phyloP scores from a whole-genome alignment of 1,140 invertebrate species.

The Drosophila murphyi region DNA sequence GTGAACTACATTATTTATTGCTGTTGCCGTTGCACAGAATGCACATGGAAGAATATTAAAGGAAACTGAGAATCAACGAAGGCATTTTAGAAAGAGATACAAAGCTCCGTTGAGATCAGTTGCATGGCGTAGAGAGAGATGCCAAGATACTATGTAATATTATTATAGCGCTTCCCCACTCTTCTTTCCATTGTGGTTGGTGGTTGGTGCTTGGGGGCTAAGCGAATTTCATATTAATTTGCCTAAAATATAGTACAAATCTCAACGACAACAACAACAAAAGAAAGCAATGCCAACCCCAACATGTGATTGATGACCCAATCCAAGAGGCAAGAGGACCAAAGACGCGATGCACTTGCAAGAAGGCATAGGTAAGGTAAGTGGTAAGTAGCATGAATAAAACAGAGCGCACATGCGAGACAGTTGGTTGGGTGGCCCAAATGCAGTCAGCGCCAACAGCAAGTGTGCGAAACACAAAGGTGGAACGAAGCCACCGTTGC shows the following conservation, averaged over 20 bases:
- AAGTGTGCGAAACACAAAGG: slow-evolving; percentile 10
- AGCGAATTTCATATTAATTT: slow-evolving; percentile 56
- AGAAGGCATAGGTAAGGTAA: neutral
- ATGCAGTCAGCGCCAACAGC: slow-evolving; percentile 17
- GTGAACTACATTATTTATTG: neutral
- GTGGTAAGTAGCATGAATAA: slow-evolving; percentile 26
- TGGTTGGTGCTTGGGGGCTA: neutral
- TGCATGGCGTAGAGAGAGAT: slow-evolving; percentile 37
- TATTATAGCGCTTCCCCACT: neutral
- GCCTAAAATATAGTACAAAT: slow-evolving; percentile 73
- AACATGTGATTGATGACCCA: slow-evolving; percentile 75
- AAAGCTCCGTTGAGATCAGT: slow-evolving; percentile 21
- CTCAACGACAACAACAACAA: slow-evolving; percentile 27
- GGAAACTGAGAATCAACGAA: neutral
- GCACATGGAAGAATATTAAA: neutral
- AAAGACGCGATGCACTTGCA: slow-evolving; percentile 17
- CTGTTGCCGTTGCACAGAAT: neutral
- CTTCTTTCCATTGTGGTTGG: neutral
- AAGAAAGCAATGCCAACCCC: slow-evolving; percentile 10
- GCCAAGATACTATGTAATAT: neutral
- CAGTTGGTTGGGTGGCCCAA: slow-evolving; percentile 26
- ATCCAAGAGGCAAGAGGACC: slow-evolving; percentile 56
- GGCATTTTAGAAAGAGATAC: neutral
- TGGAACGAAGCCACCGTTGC: slow-evolving; percentile 22
- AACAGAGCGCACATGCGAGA: slow-evolving; percentile 30